These are phyloP conservation scores for Spilosoma lubricipeda DNA, from an alignment of 2,888 invertebrate genomes.

Conservation along the genomic window DNA sequence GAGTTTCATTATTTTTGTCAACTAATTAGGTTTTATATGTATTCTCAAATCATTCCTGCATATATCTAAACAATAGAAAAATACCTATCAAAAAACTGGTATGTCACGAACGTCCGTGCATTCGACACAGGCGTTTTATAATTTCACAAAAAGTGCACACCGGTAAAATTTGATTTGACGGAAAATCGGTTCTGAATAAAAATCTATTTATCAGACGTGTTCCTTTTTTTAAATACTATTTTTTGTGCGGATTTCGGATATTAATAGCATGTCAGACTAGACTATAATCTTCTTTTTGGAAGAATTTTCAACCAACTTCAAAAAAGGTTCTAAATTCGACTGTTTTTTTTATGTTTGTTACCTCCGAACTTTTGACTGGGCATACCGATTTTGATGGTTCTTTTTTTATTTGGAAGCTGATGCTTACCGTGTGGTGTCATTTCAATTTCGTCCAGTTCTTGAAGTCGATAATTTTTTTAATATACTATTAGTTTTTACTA, in stretches of 20 bases:
- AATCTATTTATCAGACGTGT: slow-evolving; percentile 34
- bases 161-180: slow-evolving; percentile 51
- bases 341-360: too few relatives aligned
- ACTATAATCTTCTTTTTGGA: background rate
- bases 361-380: too few relatives aligned
- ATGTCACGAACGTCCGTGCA: slow-evolving; percentile 32
- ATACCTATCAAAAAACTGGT: slow-evolving; percentile 27
- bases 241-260: slow-evolving; percentile 3
- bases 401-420: too few relatives aligned
- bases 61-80: slow-evolving; percentile 26
- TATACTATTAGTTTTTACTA: too few relatives aligned
- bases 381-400: too few relatives aligned
- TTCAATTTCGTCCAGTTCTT: too few relatives aligned
- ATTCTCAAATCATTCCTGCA: slow-evolving; percentile 20
- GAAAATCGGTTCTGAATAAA: slow-evolving; percentile 32
- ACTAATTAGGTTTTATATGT: slow-evolving; percentile 7
- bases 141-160: slow-evolving; percentile 35
- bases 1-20: background rate
- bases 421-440: too few relatives aligned
- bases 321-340: too few relatives aligned
- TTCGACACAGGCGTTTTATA: slow-evolving; percentile 40
- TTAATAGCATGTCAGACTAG: background rate
- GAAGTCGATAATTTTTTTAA: too few relatives aligned
- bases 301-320: background rate
- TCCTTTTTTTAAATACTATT: slow-evolving; percentile 21